These are phyloP conservation scores for Drosophila serrata DNA, from an alignment of 1,140 invertebrate species.

Conservation along the genomic window DNA sequence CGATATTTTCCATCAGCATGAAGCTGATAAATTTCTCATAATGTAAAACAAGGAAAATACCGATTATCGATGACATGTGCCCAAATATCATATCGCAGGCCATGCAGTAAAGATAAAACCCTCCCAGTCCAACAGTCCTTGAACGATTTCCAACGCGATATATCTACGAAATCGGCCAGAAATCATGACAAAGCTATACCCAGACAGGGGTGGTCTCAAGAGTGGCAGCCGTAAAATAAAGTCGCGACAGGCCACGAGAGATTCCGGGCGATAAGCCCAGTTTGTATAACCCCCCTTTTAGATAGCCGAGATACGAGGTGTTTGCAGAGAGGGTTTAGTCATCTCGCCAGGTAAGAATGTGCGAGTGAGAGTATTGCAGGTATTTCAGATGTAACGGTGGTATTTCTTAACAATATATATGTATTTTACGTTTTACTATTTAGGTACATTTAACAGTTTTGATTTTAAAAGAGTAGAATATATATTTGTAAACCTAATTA, in stretches of 20 bases:
- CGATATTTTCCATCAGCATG: slow-evolving; percentile 30
- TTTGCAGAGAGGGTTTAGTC: slow-evolving; percentile 38
- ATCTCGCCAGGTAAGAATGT: slow-evolving; percentile 11
- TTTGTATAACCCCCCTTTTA: slow-evolving; percentile 33
- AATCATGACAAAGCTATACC: slow-evolving; percentile 66
- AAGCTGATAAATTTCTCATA: slow-evolving; percentile 29
- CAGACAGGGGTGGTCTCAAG: slow-evolving; percentile 36
- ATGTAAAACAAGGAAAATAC: slow-evolving; percentile 24
- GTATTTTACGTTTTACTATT: neutral
- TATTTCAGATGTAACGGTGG: neutral
- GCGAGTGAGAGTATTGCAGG: neutral
- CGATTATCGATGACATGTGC: slow-evolving; percentile 36
- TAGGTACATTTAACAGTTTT: too few species aligned
- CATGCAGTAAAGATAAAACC: slow-evolving; percentile 37
- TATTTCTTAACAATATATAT: neutral
- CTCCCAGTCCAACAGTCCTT: slow-evolving; percentile 23
- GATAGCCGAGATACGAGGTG: slow-evolving; percentile 37
- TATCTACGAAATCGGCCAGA: slow-evolving; percentile 44
- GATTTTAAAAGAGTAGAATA: too few species aligned
- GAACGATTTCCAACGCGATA: slow-evolving; percentile 12
- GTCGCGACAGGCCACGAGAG: slow-evolving; percentile 36
- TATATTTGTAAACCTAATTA: too few species aligned
- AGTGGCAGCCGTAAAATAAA: slow-evolving; percentile 13
- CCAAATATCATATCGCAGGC: slow-evolving; percentile 17
- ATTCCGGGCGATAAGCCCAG: slow-evolving; percentile 41